Evolutionary conservation across 2,113 vertebrate genomes (phyloP), one percentile per base, ranked within the genome.

Genomic region (Aplodontia rufa): DNA sequence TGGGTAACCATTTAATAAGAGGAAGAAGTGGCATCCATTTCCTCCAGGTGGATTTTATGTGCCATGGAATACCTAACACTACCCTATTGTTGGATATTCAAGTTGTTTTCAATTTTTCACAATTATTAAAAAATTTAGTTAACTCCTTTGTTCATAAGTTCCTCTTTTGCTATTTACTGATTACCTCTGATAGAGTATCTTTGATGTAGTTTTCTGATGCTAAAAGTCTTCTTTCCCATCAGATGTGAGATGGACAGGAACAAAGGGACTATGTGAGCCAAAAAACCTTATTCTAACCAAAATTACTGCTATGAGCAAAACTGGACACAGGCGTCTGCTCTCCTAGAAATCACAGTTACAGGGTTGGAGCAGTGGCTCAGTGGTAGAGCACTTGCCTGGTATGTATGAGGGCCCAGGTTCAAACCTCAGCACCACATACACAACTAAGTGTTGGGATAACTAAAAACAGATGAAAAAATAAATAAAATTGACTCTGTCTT

Each of bases 151-250:
- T 93, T 95, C 68, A 94, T 55, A 90, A 92, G 68, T 0, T 1
- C 12, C 5, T 94, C 32, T 85, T 51, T 96, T 89, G 51, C 3
- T 32, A 64, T 74, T 87, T 95, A 91, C 28, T 93, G 53, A 82
- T 71, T 60, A 87, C 40, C 49, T 84, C 19, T 74, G 37, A 79
- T 72, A 76, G 17, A 74, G 87, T 93, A 90, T 92, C 1, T 92
- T 40, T 49, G 37, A 78, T 90, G 28, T 6, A 76, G 68, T 88
- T 91, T 55, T 72, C 49, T 90, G 30, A 81, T 88, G 32, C 6
- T 87, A 74, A 78, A 68, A 42, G 6, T 81, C 47, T 90, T 40
- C 24, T 14, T 83, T 94, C 35, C 5, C 24, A 37, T 79, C 26
- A 90, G 16, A 19, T 42, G 32, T 96, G 75, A 92, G n/a, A 82